Conservation (phyloP, 2,113 vertebrate species). For the Protobothrops flavoviridis region DNA sequence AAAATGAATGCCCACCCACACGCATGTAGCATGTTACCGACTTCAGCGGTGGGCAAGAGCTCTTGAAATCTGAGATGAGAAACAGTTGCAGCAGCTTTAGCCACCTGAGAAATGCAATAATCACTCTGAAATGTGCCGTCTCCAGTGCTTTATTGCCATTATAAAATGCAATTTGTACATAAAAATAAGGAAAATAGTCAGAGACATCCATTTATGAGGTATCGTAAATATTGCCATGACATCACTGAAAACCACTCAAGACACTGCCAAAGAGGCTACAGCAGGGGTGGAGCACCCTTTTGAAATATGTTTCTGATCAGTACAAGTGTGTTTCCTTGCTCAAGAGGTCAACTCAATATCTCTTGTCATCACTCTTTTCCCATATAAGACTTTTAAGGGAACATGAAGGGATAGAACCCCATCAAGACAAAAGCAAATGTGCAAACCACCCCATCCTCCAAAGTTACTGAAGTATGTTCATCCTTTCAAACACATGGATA, state of each 20-base stretch:
- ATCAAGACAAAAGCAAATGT: not conserved
- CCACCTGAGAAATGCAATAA: constrained; percentile 70
- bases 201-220: constrained; percentile 67
- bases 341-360: not conserved
- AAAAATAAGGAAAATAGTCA: constrained; percentile 70
- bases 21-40: constrained; percentile 60
- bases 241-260: constrained; percentile 68
- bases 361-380: not conserved
- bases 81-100: constrained; percentile 71
- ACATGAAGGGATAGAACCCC: not conserved
- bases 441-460: not conserved
- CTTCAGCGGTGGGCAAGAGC: constrained; percentile 63
- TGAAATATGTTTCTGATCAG: constrained; percentile 67
- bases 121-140: constrained; percentile 66
- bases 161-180: constrained; percentile 68
- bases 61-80: constrained; percentile 67
- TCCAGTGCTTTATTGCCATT: constrained; percentile 68
- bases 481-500: not conserved
- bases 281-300: constrained; percentile 54
- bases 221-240: constrained; percentile 71
- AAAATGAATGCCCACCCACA: not conserved
- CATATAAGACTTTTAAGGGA: not conserved
- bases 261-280: constrained; percentile 61
- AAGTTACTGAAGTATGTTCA: not conserved
- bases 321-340: constrained; percentile 16